Conservation (phyloP, 2,797 vertebrate species). For the Rhodeus uyekii region DNA sequence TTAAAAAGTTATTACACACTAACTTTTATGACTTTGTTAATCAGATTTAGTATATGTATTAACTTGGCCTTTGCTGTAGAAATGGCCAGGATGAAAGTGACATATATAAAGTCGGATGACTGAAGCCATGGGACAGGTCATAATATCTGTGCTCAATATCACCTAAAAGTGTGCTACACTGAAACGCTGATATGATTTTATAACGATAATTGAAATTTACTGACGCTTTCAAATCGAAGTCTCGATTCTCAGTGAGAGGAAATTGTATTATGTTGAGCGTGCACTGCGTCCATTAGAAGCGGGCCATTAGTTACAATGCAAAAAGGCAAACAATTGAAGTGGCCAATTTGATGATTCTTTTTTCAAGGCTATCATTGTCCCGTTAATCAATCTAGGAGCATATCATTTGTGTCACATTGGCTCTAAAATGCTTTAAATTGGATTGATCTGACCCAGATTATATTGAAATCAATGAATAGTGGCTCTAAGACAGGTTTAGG, state of each 20-base stretch:
- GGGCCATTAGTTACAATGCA: slow-evolving; percentile 84
- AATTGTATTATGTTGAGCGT: slow-evolving; percentile 81
- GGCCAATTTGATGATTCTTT: slow-evolving; percentile 77
- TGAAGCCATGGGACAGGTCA: slow-evolving; percentile 74
- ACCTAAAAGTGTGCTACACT: slow-evolving; percentile 81
- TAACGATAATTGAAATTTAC: slow-evolving; percentile 85
- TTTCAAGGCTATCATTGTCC: slow-evolving; percentile 77
- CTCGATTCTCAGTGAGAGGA: slow-evolving; percentile 74
- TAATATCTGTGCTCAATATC: slow-evolving; percentile 76
- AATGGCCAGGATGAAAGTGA: slow-evolving; percentile 75
- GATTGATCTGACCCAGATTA: slow-evolving; percentile 79
- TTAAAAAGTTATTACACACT: slow-evolving; percentile 2
- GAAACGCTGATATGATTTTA: slow-evolving; percentile 80
- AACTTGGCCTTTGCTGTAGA: slow-evolving; percentile 46
- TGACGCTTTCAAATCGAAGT: slow-evolving; percentile 80
- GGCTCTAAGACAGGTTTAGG: slow-evolving; percentile 76
- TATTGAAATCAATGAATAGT: slow-evolving; percentile 79
- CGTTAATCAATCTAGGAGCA: slow-evolving; percentile 75
- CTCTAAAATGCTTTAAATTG: slow-evolving; percentile 76
- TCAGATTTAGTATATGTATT: slow-evolving; percentile 31
- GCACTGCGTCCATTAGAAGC: slow-evolving; percentile 81
- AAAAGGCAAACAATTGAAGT: slow-evolving; percentile 78
- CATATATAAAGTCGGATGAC: slow-evolving; percentile 78
- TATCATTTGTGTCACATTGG: slow-evolving; percentile 70
- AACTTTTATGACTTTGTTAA: slow-evolving; percentile 4